These are phyloP conservation scores for Aspiorhynchus laticeps DNA, from an alignment of 2,113 vertebrate species.

Conservation along the genomic window DNA sequence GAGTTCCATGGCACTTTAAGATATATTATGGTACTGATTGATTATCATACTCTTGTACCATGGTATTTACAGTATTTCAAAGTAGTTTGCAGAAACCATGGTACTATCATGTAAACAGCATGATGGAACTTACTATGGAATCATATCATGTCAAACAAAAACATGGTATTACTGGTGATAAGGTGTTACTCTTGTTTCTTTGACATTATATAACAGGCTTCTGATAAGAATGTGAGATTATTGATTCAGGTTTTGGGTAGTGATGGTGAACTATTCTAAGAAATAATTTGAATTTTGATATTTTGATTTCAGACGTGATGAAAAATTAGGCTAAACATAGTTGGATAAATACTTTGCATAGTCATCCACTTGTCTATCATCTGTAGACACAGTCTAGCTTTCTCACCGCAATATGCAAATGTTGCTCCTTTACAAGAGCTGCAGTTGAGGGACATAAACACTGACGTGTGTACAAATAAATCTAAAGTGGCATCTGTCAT, in stretches of 20 bases:
- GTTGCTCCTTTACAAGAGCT: constrained; percentile 13
- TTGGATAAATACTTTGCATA: neutral
- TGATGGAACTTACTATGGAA: neutral
- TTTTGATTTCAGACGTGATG: neutral
- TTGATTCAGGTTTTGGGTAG: neutral
- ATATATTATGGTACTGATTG: too few relatives aligned
- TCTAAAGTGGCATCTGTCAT: constrained; percentile 49
- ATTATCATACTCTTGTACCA: neutral
- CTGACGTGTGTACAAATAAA: constrained; percentile 50
- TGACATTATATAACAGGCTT: neutral
- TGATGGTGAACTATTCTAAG: neutral
- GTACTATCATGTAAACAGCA: neutral
- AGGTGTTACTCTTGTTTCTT: neutral
- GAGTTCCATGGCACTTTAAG: too few relatives aligned
- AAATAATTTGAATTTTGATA: neutral
- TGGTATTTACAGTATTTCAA: neutral
- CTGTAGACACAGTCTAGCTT: neutral
- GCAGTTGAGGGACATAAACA: constrained; percentile 44
- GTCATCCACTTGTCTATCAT: neutral
- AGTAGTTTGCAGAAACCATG: neutral
- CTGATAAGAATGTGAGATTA: neutral
- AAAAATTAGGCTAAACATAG: neutral
- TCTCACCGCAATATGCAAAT: neutral
- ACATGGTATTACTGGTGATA: neutral
- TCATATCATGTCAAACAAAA: neutral